Conservation (phyloP, 2,888 invertebrate species). For the Hydropsyche betteni region DNA sequence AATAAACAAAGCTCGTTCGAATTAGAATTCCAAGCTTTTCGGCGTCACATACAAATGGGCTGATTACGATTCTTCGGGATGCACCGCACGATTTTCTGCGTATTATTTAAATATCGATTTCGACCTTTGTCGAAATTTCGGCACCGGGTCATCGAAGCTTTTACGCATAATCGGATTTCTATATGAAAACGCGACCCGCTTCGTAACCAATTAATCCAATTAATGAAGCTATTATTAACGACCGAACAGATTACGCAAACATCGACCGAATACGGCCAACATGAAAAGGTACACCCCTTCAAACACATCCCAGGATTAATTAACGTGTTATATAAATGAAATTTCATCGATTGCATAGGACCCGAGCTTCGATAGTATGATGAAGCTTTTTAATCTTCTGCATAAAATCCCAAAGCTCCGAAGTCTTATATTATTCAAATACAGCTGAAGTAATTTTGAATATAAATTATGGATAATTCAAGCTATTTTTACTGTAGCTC, state of each 20-base stretch:
- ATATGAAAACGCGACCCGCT: background rate
- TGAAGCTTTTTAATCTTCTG: too few relatives aligned
- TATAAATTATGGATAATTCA: too few relatives aligned
- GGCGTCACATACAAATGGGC: too few relatives aligned
- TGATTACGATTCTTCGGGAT: background rate
- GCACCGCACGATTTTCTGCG: background rate
- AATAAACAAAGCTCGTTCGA: too few relatives aligned
- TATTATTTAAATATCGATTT: background rate
- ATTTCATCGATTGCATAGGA: too few relatives aligned
- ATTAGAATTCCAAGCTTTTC: too few relatives aligned
- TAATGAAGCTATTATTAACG: constrained; percentile 27
- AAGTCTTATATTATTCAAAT: too few relatives aligned
- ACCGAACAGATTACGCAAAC: constrained; percentile 1
- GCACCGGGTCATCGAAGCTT: constrained; percentile 6
- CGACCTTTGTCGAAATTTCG: background rate
- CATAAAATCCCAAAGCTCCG: too few relatives aligned
- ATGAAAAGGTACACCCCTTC: constrained; percentile 2
- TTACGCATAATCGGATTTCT: constrained; percentile 13
- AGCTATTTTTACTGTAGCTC: too few relatives aligned
- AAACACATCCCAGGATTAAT: background rate
- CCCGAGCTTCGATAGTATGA: too few relatives aligned
- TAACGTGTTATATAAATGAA: too few relatives aligned
- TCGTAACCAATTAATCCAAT: constrained; percentile 26
- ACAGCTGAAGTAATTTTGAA: too few relatives aligned
- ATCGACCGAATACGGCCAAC: background rate